Evolutionary conservation across 2,113 vertebrate species (phyloP), one percentile per base, ranked within the genome.

Genomic region (Atlantisia rogersi): DNA sequence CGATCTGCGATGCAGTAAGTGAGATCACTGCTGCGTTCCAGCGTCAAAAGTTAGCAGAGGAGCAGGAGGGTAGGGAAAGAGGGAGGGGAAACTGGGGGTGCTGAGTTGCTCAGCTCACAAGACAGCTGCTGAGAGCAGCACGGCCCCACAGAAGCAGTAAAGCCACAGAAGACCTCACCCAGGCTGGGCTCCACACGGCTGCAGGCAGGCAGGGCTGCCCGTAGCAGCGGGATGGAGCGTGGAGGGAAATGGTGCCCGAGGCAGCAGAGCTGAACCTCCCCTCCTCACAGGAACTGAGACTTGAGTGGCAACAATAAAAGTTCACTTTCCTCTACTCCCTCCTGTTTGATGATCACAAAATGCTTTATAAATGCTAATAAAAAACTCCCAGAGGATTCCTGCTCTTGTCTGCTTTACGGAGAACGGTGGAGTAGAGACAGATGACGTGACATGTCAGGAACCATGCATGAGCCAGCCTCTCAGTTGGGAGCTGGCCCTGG

Each of bases 351-450:
- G 37, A 93, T 59, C 1, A 5, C 64, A 67, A 83, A 92, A n/a
- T 80, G 71, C 55, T 88, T 92, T 80, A 80, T 44, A 80, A 90
- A 93, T 62, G 79, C 63, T 86, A 94, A 95, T 93, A 42, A 88
- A 92, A 44, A 83, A 63, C 19, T 59, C 60, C 56, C 64, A 48
- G 28, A 81, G 22, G 78, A 92, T 22, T 88, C 55, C 21, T 73
- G 40, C 55, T 86, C 28, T 69, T 86, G 77, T 86, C 82, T 86
- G 31, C 80, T 81, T 62, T 59, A 18, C 1, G 7, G 59, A 31
- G 1, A 3, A 37, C 2, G 2, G 52, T 29, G 44, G 55, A 86
- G 46, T 40, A 92, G 55, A 90, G 70, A 67, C 32, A 83, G 80
- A 46, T 0, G 2, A 74, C 0, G 4, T 70, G 78, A 70, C 80